Evolutionary conservation across 2,888 invertebrate genomes (phyloP).

Genomic region (Morinoia aosen): DNA sequence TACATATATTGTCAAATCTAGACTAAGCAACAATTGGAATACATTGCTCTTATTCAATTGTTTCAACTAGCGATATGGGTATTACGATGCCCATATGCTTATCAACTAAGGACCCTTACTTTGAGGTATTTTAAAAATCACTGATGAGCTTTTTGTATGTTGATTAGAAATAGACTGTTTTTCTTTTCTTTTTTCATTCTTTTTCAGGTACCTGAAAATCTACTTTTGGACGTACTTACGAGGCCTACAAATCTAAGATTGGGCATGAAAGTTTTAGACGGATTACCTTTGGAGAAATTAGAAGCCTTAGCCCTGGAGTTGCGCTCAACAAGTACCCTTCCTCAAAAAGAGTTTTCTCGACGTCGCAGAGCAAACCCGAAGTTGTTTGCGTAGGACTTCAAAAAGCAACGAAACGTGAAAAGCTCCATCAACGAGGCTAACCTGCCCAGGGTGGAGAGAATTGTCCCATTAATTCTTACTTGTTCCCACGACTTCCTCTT

Average conservation of each 20-base stretch:
- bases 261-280: neutral
- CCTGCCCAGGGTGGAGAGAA: neutral
- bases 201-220: neutral
- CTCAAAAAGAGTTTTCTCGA: neutral
- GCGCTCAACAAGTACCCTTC: neutral
- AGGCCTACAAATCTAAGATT: neutral
- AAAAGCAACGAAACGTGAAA: slow-evolving; percentile 23
- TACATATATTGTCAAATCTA: too few species aligned
- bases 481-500: neutral
- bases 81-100: too few species aligned
- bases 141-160: too few species aligned
- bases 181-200: too few species aligned
- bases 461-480: neutral
- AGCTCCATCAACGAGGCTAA: slow-evolving; percentile 1
- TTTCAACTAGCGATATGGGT: too few species aligned
- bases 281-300: neutral
- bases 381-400: slow-evolving; percentile 28
- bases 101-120: too few species aligned
- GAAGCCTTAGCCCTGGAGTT: neutral
- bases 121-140: too few species aligned
- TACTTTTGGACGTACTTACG: neutral
- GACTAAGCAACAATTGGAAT: too few species aligned
- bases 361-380: neutral
- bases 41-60: too few species aligned
- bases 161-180: too few species aligned